These are phyloP conservation scores for Drepana arcuata DNA, from an alignment of 1,140 invertebrate genomes.

Conservation along the genomic window DNA sequence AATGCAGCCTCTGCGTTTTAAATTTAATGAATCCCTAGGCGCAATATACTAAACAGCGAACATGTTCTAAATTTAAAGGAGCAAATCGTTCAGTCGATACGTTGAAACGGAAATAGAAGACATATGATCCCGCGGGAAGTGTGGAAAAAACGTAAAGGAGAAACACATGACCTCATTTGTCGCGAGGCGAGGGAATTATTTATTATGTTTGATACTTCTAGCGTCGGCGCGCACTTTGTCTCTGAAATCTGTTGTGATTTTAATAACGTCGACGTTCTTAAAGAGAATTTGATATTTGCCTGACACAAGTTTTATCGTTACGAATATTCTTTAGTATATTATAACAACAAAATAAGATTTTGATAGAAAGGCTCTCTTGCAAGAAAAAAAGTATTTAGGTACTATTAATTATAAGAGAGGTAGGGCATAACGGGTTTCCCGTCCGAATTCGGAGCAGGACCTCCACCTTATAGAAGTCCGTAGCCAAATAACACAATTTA, in stretches of 20 bases:
- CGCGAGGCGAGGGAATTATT: constrained; percentile 58
- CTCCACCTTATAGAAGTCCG: background rate
- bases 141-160: constrained; percentile 58
- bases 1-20: constrained; percentile 53
- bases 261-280: constrained; percentile 36
- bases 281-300: constrained; percentile 21
- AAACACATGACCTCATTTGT: constrained; percentile 71
- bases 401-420: background rate
- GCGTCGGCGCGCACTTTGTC: constrained; percentile 50
- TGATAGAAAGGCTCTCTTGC: constrained; percentile 2
- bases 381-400: background rate
- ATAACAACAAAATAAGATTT: background rate
- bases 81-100: constrained; percentile 62
- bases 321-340: background rate
- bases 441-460: background rate
- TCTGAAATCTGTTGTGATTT: constrained; percentile 39
- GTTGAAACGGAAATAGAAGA: constrained; percentile 67
- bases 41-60: constrained; percentile 62
- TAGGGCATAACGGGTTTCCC: too few species aligned
- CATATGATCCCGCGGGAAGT: constrained; percentile 67
- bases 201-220: constrained; percentile 62
- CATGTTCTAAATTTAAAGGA: constrained; percentile 61
- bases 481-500: background rate
- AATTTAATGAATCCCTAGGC: constrained; percentile 61
- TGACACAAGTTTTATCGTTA: background rate